phyloP scores from a whole-genome alignment of 92 coral and sea anemone genomes.

The Diadumene lineata region DNA sequence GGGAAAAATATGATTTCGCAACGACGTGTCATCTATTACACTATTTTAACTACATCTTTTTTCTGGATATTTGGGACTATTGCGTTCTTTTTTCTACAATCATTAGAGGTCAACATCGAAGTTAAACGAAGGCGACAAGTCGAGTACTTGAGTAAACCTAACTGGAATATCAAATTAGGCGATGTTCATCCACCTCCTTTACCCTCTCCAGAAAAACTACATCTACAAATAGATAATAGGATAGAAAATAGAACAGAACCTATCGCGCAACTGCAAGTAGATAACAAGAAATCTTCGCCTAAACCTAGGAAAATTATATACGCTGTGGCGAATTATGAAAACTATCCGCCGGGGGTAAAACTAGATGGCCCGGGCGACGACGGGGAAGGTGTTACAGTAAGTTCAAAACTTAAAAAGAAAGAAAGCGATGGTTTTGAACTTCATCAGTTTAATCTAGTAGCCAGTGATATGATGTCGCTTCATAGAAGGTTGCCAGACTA shows the following conservation, averaged over 20 bases:
- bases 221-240: background rate
- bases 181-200: slow-evolving; percentile 24
- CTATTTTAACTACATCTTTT: slow-evolving; percentile 79
- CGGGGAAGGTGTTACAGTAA: slow-evolving; percentile 68
- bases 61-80: slow-evolving; percentile 93
- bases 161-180: slow-evolving; percentile 56
- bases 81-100: slow-evolving; percentile 79
- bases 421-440: slow-evolving; percentile 71
- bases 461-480: slow-evolving; percentile 76
- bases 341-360: slow-evolving; percentile 61
- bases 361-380: slow-evolving; percentile 71
- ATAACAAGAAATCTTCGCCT: slow-evolving; percentile 1
- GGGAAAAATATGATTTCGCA: slow-evolving; percentile 64
- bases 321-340: slow-evolving; percentile 67
- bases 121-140: slow-evolving; percentile 67
- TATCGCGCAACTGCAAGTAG: background rate
- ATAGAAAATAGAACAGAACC: slow-evolving; percentile 11
- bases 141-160: slow-evolving; percentile 59
- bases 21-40: slow-evolving; percentile 78
- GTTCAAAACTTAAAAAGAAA: slow-evolving; percentile 52
- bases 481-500: slow-evolving; percentile 65
- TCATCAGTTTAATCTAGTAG: slow-evolving; percentile 75
- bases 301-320: slow-evolving; percentile 38
- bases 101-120: slow-evolving; percentile 80
- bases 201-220: slow-evolving; percentile 11